Evolutionary conservation across 2,888 invertebrate genomes (phyloP).

Genomic region (Yponomeuta sedellus): DNA sequence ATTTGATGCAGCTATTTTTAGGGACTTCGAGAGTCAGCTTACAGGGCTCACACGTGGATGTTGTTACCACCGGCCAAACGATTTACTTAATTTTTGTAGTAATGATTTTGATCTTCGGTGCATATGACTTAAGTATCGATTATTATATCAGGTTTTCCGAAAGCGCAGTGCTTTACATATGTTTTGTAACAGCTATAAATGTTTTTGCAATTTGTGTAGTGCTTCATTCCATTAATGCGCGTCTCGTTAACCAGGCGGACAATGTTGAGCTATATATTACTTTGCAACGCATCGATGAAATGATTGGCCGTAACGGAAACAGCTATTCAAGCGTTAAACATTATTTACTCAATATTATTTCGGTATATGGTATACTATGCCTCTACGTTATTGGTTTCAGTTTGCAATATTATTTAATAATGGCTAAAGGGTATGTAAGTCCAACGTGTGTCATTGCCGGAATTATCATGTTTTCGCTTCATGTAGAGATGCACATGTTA

Average conservation of each 20-base stretch:
- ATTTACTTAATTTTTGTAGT: not conserved
- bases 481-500: not conserved
- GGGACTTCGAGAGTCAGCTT: not conserved
- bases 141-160: not conserved
- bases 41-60: not conserved
- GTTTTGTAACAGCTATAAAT: not conserved
- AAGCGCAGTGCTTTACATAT: not conserved
- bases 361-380: not conserved
- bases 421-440: not conserved
- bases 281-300: not conserved
- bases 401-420: not conserved
- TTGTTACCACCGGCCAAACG: not conserved
- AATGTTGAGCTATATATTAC: not conserved
- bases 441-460: not conserved
- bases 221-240: not conserved
- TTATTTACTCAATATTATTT: not conserved
- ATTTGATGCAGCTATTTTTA: not conserved
- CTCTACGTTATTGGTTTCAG: not conserved
- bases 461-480: not conserved
- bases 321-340: not conserved
- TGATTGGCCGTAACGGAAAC: not conserved
- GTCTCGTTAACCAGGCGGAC: not conserved
- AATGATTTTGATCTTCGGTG: not conserved
- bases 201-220: not conserved
- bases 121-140: not conserved